Evolutionary conservation across 2,113 vertebrate genomes (phyloP), one percentile per base, ranked within the genome.

Genomic region (Spea bombifrons): DNA sequence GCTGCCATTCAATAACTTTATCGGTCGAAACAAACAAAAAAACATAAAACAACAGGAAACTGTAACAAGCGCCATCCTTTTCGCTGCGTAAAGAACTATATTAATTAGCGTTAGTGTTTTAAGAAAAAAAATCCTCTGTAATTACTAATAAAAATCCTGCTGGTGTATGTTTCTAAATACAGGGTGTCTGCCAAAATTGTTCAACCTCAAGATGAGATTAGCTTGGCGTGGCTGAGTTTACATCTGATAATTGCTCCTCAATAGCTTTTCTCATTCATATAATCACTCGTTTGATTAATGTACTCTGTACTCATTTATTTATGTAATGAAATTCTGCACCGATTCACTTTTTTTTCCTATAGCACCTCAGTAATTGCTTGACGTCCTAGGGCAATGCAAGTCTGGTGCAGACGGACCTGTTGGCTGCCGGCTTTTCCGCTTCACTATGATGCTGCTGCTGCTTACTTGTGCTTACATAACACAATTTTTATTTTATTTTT

Each of bases 231-330:
- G 92, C 90, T 92, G 88, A 90, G 86, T 93, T 89, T 90, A 89
- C 86, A 87, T 92, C 93, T 88, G 89, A 90, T 93, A 94, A 95
- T 94, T 91, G 92, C 86, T 85, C 86, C 85, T 48, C 94, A 94
- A 95, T 93, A 88, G 93, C 85, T 91, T 93, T 92, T 89, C 88
- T 91, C 91, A 82, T 75, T 69, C 87, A 78, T 81, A 86, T 93
- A 92, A 93, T 92, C 84, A 84, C 91, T 91, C 85, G 82, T 90
- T 94, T 93, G 91, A 94, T 95, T 93, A 93, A 91, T 88, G 86
- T 87, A 89, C 86, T 88, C 88, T 86, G 83, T 86, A 86, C 86
- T 84, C 81, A 68, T 85, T 83, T 80, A 90, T 83, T 83, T 86
- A 83, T 79, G 83, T 77, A 68, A 77, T 75, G 72, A 81, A 83